A percentile compares a stretch with the other conserved stretches of the same genome.
These are phyloP conservation scores for Vespertilio murinus DNA, from an alignment of 2,797 vertebrate genomes.

Conservation along the genomic window DNA sequence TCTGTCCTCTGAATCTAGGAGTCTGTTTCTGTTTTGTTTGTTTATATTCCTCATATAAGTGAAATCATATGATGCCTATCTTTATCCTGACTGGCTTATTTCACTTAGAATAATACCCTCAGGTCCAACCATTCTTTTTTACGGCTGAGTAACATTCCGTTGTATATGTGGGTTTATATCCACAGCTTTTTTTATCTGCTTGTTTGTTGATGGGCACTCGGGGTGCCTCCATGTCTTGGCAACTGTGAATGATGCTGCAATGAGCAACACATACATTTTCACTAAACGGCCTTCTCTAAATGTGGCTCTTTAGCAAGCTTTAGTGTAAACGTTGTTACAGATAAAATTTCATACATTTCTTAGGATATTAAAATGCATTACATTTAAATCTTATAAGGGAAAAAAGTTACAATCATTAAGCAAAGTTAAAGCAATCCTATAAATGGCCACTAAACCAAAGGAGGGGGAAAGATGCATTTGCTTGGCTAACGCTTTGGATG, in stretches of 20 bases:
- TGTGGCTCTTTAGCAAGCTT: background rate
- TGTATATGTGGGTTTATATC: background rate
- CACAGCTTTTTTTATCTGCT: background rate
- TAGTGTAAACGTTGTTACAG: background rate
- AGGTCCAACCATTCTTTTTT: background rate
- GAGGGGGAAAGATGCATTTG: background rate
- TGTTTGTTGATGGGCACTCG: background rate
- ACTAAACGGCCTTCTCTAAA: background rate
- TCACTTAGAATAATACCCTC: background rate
- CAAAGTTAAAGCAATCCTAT: background rate
- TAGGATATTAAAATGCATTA: background rate
- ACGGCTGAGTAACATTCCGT: background rate
- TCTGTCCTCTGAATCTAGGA: background rate
- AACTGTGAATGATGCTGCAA: background rate
- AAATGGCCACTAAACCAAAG: background rate
- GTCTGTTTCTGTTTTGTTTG: background rate
- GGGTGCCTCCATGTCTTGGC: background rate
- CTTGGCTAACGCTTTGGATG: background rate
- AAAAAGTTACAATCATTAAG: background rate
- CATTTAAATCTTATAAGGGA: background rate
- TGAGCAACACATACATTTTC: background rate
- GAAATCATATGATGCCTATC: background rate
- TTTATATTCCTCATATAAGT: background rate
- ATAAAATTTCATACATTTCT: background rate
- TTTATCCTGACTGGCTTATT: background rate